Percentiles rank a stretch among this genome's conserved stretches.
phyloP scores from a whole-genome alignment of 2,797 vertebrate genomes.

The Gallinago solitaria region DNA sequence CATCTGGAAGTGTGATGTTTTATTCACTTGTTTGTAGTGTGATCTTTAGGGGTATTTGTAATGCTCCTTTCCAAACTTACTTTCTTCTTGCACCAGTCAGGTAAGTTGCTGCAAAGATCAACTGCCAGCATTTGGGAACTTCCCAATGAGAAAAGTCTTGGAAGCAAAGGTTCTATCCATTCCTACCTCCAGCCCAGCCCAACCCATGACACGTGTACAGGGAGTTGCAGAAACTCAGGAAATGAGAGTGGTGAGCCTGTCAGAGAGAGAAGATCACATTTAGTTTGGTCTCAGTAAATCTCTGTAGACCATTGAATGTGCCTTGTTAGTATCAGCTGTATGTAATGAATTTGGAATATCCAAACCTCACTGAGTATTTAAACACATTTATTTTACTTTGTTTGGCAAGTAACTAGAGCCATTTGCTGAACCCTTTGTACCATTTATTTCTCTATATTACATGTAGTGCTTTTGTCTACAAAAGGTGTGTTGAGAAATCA shows the following conservation, averaged over 20 bases:
- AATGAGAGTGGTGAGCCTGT: background rate
- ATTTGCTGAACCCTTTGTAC: background rate
- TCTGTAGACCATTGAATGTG: background rate
- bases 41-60: background rate
- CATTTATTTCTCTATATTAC: background rate
- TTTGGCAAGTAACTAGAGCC: background rate
- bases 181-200: background rate
- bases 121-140: background rate
- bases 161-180: background rate
- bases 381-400: background rate
- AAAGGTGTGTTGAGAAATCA: background rate
- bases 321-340: background rate
- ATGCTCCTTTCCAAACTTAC: background rate
- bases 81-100: background rate
- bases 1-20: background rate
- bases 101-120: background rate
- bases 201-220: fast-evolving
- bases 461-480: background rate
- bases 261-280: background rate
- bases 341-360: background rate
- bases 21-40: background rate
- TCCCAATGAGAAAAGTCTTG: background rate
- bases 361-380: background rate
- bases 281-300: background rate
- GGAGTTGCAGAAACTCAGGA: background rate